Conservation (phyloP, 2,888 invertebrate genomes). For the Lasioglossum zephyrum region DNA sequence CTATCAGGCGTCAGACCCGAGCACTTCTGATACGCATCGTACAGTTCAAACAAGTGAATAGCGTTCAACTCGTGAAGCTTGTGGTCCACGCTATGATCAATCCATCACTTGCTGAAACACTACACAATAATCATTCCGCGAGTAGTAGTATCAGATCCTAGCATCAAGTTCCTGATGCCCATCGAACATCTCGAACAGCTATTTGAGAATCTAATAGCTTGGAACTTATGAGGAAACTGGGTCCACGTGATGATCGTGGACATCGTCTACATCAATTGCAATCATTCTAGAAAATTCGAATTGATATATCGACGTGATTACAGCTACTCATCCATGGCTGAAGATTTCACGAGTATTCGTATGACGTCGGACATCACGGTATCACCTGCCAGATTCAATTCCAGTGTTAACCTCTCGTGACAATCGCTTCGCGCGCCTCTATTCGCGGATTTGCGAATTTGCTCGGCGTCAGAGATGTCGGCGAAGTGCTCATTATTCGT, state of each 20-base stretch:
- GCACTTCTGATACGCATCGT: neutral
- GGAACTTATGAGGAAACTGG: neutral
- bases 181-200: neutral
- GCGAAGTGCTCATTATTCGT: slow-evolving; percentile 14
- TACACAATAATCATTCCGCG: neutral
- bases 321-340: neutral
- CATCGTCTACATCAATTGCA: neutral
- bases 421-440: neutral
- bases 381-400: neutral
- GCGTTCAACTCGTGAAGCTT: neutral
- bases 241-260: neutral
- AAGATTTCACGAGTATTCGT: neutral
- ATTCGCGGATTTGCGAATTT: neutral
- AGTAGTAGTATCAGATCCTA: neutral
- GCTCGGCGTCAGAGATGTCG: neutral
- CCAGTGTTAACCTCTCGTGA: neutral
- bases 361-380: neutral
- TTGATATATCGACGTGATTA: neutral
- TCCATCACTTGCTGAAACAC: neutral
- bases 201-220: neutral
- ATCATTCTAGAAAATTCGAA: too few species aligned
- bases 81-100: neutral
- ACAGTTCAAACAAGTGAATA: neutral
- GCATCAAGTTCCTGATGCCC: neutral
- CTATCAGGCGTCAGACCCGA: neutral